Percentiles rank a stretch among this genome's conserved stretches.
These are phyloP conservation scores for Drosophila atripex DNA, from an alignment of 2,888 invertebrate genomes.

Conservation along the genomic window DNA sequence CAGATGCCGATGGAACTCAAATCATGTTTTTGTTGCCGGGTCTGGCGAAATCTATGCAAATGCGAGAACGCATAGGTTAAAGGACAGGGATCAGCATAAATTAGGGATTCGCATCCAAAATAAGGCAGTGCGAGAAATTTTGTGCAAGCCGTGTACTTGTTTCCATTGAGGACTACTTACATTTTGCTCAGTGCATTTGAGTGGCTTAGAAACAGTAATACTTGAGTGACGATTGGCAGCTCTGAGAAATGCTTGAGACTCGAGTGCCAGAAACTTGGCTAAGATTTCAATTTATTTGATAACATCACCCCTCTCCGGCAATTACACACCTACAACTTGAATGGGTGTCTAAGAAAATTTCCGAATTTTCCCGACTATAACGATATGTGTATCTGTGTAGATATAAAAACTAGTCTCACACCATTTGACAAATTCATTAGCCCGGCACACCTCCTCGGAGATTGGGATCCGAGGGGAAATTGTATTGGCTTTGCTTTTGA, in stretches of 20 bases:
- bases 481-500: slow-evolving; percentile 65
- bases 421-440: slow-evolving; percentile 38
- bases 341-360: slow-evolving; percentile 24
- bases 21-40: slow-evolving; percentile 58
- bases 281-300: slow-evolving; percentile 76
- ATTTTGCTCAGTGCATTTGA: slow-evolving; percentile 20
- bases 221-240: slow-evolving; percentile 40
- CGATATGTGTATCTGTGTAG: background rate
- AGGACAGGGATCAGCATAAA: slow-evolving; percentile 44
- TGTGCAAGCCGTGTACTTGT: too few species aligned
- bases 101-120: slow-evolving; percentile 14
- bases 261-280: slow-evolving; percentile 58
- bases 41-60: slow-evolving; percentile 66
- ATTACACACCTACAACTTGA: slow-evolving; percentile 24
- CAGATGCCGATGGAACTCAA: slow-evolving; percentile 53
- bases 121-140: slow-evolving; percentile 16
- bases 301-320: slow-evolving; percentile 41
- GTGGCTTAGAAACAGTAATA: slow-evolving; percentile 42
- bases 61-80: slow-evolving; percentile 26
- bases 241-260: slow-evolving; percentile 32
- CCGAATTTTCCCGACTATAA: slow-evolving; percentile 1
- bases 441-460: slow-evolving; percentile 9
- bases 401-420: slow-evolving; percentile 26
- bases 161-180: background rate
- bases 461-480: slow-evolving; percentile 29